Evolutionary conservation across 2,888 invertebrate species (phyloP).

Genomic region (Taenaris catops): DNA sequence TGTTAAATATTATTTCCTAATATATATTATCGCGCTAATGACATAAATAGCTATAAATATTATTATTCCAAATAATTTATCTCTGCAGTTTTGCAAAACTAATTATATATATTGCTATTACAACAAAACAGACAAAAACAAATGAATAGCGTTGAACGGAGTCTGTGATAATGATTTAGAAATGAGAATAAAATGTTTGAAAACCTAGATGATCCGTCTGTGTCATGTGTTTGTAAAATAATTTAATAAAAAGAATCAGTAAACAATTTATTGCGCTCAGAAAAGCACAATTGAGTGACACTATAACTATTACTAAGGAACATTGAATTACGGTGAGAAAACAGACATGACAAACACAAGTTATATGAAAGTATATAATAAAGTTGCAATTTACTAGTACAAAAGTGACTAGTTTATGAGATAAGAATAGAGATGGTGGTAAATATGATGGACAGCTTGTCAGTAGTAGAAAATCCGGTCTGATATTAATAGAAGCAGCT

Average conservation of each 20-base stretch:
- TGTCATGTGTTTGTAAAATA: no score
- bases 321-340: constrained; percentile 8
- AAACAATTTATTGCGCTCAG: constrained; percentile 8
- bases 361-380: constrained; percentile 13
- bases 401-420: constrained; percentile 23
- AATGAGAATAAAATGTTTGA: no score
- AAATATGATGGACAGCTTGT: constrained; percentile 51
- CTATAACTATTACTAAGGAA: constrained; percentile 7
- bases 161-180: no score
- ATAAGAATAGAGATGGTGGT: constrained; percentile 31
- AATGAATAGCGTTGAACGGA: no score
- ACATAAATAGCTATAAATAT: no score
- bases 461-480: constrained; percentile 53
- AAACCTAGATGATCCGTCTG: no score
- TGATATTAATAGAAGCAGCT: constrained; percentile 66
- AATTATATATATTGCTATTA: no score
- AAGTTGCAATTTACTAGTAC: constrained; percentile 16
- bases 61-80: no score
- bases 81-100: no score
- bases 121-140: no score
- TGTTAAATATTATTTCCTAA: no score
- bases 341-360: background rate
- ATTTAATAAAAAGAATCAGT: constrained; percentile 7
- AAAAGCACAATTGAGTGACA: constrained; percentile 5
- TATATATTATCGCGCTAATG: no score